These are phyloP conservation scores for Intellagama lesueurii DNA, from an alignment of 2,797 vertebrate species.

Conservation along the genomic window DNA sequence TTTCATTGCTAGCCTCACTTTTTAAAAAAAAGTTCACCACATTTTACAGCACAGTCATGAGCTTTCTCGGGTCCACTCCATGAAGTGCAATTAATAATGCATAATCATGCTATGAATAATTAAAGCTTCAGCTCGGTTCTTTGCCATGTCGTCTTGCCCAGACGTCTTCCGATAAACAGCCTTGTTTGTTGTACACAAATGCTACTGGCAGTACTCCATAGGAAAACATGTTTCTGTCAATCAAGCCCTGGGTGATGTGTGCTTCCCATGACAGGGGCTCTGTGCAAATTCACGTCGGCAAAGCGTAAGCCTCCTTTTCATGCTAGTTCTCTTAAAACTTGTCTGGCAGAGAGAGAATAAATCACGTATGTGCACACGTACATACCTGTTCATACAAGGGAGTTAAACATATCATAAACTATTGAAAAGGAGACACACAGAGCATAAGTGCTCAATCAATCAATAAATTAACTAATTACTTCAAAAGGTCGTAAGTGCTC, in stretches of 20 bases:
- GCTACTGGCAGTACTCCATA: conserved; percentile 63
- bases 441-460: too few species aligned
- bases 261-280: conserved; percentile 41
- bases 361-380: background rate
- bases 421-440: background rate
- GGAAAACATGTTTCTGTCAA: conserved; percentile 71
- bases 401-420: conserved; percentile 14
- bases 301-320: conserved; percentile 39
- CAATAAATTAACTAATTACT: background rate
- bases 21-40: conserved; percentile 27
- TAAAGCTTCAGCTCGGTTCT: conserved; percentile 65
- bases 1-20: conserved; percentile 56
- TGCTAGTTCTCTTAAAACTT: conserved; percentile 41
- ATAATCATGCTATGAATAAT: conserved; percentile 73
- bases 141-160: conserved; percentile 65
- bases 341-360: conserved; percentile 20
- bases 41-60: conserved; percentile 52
- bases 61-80: conserved; percentile 58
- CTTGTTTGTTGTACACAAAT: conserved; percentile 74
- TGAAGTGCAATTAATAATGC: conserved; percentile 74
- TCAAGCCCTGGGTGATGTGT: conserved; percentile 61
- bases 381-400: background rate
- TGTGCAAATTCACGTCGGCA: conserved; percentile 51
- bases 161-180: conserved; percentile 55
- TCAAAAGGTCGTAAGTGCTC: too few species aligned